Base-by-base conservation (phyloP, 2,888 invertebrate genomes). In the Ichneumoninae sp. region DNA sequence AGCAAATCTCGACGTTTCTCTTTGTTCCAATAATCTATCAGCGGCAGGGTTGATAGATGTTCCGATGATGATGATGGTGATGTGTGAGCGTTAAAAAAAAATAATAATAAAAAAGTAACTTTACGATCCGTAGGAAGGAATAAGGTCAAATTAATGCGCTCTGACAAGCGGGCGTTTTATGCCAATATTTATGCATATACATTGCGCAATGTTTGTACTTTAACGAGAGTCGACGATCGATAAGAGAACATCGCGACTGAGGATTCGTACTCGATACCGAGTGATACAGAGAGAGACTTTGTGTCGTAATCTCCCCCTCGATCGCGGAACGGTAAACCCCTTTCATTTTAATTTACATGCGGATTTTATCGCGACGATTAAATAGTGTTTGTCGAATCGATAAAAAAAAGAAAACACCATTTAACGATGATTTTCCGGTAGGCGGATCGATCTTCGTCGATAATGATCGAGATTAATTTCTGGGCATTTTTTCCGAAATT, bases 21-120 rank as follows among this genome's bases (percentile, higher is more conserved):
- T 84, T 84, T 84, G 84, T 84, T 84, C 69, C 52, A 19, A 52
- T 73, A 69, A 79, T 77, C 47, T 77, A 76, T 81, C 80, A 22
- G 75, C 75, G 33, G 63, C 54, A 36, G 30, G 30, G 7, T 65
- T 65, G 74, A 77, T 65, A 66, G 79, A 81, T 73, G 71, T 68
- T n/a, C 57, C 44, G 63, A 68, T 33, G 54, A 54, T 60, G 69
- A 30, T 44, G 50, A 71, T 40, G 60, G 81, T 36, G 66, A 77
- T 83, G 66, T 76, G 74, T 74, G 74, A 76, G 80, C 65, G 76
- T 52, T 30, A 75, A 83, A 83, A n/a, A 83, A n/a, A 70, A 75
- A 75, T 75, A 36, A 94, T 94, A 94, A 94, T 94, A 94, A 94
- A 79, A 94, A 94, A 94, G 70, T 94, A 57, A 60, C 68, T 83